Evolutionary conservation across 2,888 invertebrate species (phyloP).

Genomic region (Cephus spinipes): DNA sequence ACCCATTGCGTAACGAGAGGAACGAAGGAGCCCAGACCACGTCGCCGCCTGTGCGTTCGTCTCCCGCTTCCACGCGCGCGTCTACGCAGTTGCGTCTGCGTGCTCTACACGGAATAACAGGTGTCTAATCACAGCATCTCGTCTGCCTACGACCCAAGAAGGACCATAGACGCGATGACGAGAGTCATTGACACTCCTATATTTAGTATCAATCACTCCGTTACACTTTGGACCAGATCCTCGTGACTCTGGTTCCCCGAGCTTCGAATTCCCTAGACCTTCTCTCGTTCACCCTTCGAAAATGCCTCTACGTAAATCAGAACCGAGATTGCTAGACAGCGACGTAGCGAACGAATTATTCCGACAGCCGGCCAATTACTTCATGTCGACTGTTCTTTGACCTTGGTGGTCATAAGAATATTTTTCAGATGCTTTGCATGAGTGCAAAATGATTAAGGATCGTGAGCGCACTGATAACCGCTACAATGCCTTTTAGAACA

Average conservation of each 20-base stretch:
- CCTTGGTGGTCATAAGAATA: neutral
- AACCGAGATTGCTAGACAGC: neutral
- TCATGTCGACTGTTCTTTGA: neutral
- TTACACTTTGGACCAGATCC: neutral
- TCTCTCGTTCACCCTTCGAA: neutral
- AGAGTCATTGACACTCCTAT: neutral
- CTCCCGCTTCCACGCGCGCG: neutral
- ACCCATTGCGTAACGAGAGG: slow-evolving; percentile 25
- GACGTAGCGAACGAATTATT: neutral
- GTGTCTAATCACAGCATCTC: slow-evolving; percentile 21
- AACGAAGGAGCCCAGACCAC: neutral
- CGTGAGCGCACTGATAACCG: neutral
- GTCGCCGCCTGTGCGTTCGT: neutral
- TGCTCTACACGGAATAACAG: neutral
- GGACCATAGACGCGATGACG: neutral
- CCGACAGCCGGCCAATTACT: neutral
- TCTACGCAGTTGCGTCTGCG: slow-evolving; percentile 1
- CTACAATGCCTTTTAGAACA: neutral
- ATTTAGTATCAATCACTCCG: neutral
- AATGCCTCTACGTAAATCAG: neutral
- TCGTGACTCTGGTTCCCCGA: neutral
- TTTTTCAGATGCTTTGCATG: neutral
- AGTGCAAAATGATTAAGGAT: neutral
- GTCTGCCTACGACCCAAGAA: neutral
- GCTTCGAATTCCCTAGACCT: neutral